A percentile compares a stretch with the other conserved stretches of the same genome.
Evolutionary conservation across 2,113 vertebrate genomes (phyloP).

Genomic region (Hyla sarda): DNA sequence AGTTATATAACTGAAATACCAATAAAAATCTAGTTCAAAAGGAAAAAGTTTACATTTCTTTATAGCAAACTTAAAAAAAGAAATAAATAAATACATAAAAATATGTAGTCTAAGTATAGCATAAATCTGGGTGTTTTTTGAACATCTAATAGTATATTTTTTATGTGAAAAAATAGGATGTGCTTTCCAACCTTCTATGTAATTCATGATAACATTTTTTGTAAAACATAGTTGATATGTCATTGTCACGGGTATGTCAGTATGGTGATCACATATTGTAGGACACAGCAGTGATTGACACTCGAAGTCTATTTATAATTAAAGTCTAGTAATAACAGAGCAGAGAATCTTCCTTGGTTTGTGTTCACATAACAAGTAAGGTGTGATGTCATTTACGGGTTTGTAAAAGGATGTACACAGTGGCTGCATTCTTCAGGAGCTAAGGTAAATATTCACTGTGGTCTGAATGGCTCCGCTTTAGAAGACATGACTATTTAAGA

Average conservation of each 20-base stretch:
- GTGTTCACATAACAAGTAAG: background rate
- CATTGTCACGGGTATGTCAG: background rate
- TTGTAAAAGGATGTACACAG: slow-evolving; percentile 42
- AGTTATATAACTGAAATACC: too few relatives aligned
- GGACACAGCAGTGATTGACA: background rate
- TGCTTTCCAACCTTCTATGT: background rate
- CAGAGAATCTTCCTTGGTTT: background rate
- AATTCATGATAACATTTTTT: background rate
- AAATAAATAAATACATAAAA: too few relatives aligned
- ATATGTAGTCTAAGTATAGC: too few relatives aligned
- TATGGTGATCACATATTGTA: slow-evolving; percentile 22
- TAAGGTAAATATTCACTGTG: slow-evolving; percentile 41
- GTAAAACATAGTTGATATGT: too few relatives aligned
- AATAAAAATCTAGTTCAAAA: too few relatives aligned
- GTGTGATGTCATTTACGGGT: slow-evolving; percentile 54
- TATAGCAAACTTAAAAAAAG: too few relatives aligned
- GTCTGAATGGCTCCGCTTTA: slow-evolving; percentile 1
- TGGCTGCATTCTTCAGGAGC: slow-evolving; percentile 34
- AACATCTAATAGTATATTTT: too few relatives aligned
- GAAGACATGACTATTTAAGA: background rate
- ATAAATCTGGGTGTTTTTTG: too few relatives aligned
- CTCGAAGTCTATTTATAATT: background rate
- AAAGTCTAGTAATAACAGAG: background rate
- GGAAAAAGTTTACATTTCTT: too few relatives aligned
- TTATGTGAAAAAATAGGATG: too few relatives aligned